Evolutionary conservation across 2,888 invertebrate species (phyloP).

Genomic region (Lasioglossum leucozonium): DNA sequence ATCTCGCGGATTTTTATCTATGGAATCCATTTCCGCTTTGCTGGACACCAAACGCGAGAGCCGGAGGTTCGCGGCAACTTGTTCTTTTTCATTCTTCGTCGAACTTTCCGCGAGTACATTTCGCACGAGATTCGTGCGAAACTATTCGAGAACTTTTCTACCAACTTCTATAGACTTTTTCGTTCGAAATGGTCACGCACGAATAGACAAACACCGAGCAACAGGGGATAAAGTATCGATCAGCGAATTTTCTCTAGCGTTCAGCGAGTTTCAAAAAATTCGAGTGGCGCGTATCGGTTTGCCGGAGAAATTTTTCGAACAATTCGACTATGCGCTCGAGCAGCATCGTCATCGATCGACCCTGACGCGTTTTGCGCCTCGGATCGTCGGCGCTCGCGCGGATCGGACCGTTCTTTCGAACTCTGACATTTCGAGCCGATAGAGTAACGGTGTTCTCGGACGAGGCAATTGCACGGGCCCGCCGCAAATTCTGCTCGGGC

Average conservation of each 20-base stretch:
- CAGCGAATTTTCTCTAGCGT: background rate
- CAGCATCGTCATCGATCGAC: background rate
- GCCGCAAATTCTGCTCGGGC: background rate
- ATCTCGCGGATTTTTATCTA: background rate
- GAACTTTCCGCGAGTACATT: background rate
- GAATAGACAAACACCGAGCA: background rate
- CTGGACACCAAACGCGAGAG: background rate
- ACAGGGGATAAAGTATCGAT: background rate
- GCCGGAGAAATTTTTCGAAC: background rate
- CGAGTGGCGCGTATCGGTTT: too few relatives aligned
- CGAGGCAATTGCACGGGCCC: background rate
- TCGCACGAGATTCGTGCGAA: background rate
- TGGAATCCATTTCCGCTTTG: background rate
- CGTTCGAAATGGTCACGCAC: background rate
- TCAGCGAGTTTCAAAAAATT: background rate
- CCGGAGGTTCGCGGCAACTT: background rate
- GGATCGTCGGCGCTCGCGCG: background rate
- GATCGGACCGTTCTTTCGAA: background rate
- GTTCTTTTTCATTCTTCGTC: background rate
- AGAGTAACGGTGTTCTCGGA: constrained; percentile 9
- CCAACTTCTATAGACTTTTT: background rate
- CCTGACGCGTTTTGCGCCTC: background rate
- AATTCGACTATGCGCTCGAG: background rate
- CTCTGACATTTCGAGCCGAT: constrained; percentile 40
- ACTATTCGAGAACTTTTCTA: background rate